Percentiles rank a stretch among this genome's conserved stretches.
phyloP scores from a whole-genome alignment of 2,797 vertebrate species.

The Pterois miles region DNA sequence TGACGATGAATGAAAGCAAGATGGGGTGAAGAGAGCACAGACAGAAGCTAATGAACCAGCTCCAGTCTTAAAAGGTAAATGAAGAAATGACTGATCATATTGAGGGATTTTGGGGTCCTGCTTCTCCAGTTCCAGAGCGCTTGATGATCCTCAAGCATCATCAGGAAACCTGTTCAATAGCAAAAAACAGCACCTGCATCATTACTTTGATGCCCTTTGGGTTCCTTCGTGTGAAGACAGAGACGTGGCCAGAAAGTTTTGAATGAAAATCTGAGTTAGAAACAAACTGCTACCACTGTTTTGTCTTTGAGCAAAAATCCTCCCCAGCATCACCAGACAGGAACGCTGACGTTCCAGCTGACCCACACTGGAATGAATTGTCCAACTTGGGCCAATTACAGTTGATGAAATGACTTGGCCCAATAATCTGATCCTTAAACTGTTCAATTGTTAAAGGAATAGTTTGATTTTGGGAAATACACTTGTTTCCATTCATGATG shows the following conservation, averaged over 20 bases:
- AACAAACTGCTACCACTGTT: neutral
- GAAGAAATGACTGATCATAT: conserved; percentile 1
- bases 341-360: neutral
- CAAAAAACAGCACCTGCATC: neutral
- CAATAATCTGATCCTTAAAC: neutral
- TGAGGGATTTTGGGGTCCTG: neutral
- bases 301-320: neutral
- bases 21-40: neutral
- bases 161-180: neutral
- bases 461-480: neutral
- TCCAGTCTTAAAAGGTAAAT: conserved; percentile 4
- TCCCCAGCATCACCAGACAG: too few species aligned
- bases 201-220: neutral
- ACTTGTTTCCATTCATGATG: neutral
- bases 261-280: neutral
- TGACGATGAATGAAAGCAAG: neutral
- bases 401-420: neutral
- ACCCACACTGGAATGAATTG: neutral
- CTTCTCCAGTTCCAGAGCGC: neutral
- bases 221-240: neutral
- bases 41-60: conserved; percentile 8
- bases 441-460: too few species aligned
- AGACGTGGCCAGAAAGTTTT: neutral
- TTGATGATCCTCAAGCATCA: neutral
- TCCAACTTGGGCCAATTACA: neutral